Base-by-base conservation (phyloP, 2,888 invertebrate genomes). In the Spodoptera littoralis region DNA sequence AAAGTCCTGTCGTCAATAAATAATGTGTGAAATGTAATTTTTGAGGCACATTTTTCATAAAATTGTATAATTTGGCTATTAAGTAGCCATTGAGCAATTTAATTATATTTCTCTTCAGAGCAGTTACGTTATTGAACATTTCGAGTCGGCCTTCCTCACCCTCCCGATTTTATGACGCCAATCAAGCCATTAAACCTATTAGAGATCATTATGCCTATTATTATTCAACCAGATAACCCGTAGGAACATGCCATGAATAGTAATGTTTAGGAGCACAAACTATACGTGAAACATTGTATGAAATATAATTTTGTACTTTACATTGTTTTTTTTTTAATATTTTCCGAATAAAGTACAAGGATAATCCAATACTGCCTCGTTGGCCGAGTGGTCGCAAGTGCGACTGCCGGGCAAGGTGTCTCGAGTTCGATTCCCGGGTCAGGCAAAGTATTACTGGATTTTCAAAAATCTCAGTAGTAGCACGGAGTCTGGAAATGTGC, bases 111-210 rank as follows among this genome's bases (percentile, higher is more conserved):
- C 71, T 63, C 70, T 75, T 73, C 68, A 78, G 64, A 77, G 70
- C 67, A 60, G 49, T 58, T 53, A 53, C 52, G 61, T 65, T 57
- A 51, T 53, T 43, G 50, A 63, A 27, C 54, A 65, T 65, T 74
- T 67, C 46, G 30, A 52, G 53, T 60, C 52, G 36, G 54, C 48
- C 62, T 61, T 64, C 61, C 70, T 63, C 80, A 73, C 82, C 81
- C 83, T 83, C 73, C 80, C 67, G 83, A 85, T 90, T 91, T 91
- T 91, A 92, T 84, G 88, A 89, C 86, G 84, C 85, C 88, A 89
- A 92, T 92, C 88, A 90, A 86, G 75, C 85, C 78, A 90, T 90
- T 90, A 90, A 78, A 74, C 87, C 87, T 88, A 90, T 91, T 91
- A 91, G 81, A 87, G 87, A 81, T 85, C 84, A 89, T 89, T 88